A percentile compares a stretch with the other conserved stretches of the same genome.
Conservation (phyloP, 1,140 invertebrate genomes). For the Drosophila jambulina region DNA sequence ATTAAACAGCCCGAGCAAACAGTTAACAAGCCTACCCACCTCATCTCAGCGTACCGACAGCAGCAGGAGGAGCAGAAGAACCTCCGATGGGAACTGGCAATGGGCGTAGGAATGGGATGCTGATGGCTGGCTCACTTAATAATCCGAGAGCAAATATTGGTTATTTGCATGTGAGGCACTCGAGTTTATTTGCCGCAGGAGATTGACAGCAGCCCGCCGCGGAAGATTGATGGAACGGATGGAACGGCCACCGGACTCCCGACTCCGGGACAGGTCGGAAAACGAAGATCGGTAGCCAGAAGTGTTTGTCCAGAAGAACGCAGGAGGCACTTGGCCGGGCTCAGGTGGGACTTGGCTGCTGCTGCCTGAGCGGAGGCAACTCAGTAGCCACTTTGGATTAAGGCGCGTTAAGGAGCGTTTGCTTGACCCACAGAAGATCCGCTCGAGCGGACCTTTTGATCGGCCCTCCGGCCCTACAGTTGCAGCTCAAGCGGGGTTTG, state of each 20-base stretch:
- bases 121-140: conserved; percentile 76
- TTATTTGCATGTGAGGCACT: conserved; percentile 75
- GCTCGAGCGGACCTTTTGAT: conserved; percentile 72
- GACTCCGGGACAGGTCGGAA: conserved; percentile 13
- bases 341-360: conserved; percentile 29
- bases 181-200: conserved; percentile 81
- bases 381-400: conserved; percentile 82
- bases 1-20: conserved; percentile 78
- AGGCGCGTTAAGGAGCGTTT: conserved; percentile 60
- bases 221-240: conserved; percentile 59
- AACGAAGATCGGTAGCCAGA: conserved; percentile 65
- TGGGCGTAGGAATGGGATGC: conserved; percentile 58
- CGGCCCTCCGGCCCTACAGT: conserved; percentile 66
- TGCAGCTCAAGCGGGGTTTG: conserved; percentile 65
- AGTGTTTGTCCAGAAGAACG: conserved; percentile 69
- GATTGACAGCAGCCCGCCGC: conserved; percentile 71
- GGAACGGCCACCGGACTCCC: conserved; percentile 18
- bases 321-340: conserved; percentile 31
- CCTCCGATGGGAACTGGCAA: conserved; percentile 33
- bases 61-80: conserved; percentile 23
- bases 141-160: conserved; percentile 78
- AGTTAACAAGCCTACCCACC: conserved; percentile 52
- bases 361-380: conserved; percentile 54
- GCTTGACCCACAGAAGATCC: conserved; percentile 71
- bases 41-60: conserved; percentile 3